Conservation (phyloP, 2,113 vertebrate species). For the Cichladusa arquata region DNA sequence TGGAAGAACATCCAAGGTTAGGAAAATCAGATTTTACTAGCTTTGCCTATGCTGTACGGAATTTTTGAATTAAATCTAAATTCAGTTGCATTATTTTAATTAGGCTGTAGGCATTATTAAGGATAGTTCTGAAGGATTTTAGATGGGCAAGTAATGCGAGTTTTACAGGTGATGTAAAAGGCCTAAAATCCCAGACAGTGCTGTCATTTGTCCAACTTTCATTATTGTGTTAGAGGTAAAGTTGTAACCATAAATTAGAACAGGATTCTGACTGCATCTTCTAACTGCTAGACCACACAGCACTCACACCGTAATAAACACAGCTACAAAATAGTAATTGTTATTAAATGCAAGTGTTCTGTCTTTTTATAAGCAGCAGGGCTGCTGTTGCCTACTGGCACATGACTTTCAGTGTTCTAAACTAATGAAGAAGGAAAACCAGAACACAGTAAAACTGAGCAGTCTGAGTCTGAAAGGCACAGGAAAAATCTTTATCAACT, state of each 20-base stretch:
- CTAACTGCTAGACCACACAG: neutral
- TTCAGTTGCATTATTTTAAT: neutral
- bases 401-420: neutral
- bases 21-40: neutral
- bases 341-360: neutral
- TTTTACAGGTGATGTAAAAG: neutral
- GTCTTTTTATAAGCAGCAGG: neutral
- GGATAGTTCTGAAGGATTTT: neutral
- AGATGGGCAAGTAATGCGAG: neutral
- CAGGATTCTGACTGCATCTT: neutral
- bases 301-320: neutral
- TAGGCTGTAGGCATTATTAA: neutral
- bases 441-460: neutral
- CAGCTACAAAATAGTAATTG: neutral
- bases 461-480: neutral
- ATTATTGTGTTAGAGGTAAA: neutral
- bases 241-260: neutral
- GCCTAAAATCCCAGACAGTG: neutral
- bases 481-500: neutral
- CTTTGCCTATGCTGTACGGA: neutral
- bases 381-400: neutral
- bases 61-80: neutral
- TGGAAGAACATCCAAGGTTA: neutral
- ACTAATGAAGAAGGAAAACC: neutral
- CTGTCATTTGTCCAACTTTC: neutral